A percentile compares a stretch with the other conserved stretches of the same genome.
Conservation (phyloP, 1,140 invertebrate species). For the Melitaea cinxia region DNA sequence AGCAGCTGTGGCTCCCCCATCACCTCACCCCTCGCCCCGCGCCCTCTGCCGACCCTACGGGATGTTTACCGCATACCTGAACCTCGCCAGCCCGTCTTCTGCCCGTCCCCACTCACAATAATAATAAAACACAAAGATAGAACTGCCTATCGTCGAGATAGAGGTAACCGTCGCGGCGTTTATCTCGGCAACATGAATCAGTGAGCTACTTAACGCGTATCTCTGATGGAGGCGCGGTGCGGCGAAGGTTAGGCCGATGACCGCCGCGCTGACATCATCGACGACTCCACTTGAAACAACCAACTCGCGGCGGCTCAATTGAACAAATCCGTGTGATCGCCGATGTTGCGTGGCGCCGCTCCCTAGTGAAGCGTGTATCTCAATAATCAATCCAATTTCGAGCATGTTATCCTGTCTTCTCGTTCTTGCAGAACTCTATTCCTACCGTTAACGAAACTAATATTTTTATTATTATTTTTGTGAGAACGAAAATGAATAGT, state of each 20-base stretch:
- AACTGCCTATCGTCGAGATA: background rate
- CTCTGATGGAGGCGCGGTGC: slow-evolving; percentile 21
- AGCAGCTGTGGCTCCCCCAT: slow-evolving; percentile 7
- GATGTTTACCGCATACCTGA: slow-evolving; percentile 35
- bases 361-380: background rate
- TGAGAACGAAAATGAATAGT: too few species aligned
- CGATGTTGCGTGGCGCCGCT: background rate
- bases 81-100: slow-evolving; percentile 17
- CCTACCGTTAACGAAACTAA: too few species aligned
- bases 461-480: too few species aligned
- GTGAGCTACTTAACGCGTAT: slow-evolving; percentile 23
- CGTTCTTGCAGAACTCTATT: too few species aligned
- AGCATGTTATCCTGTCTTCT: too few species aligned
- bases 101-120: slow-evolving; percentile 10
- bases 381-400: too few species aligned
- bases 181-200: slow-evolving; percentile 24
- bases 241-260: slow-evolving; percentile 42
- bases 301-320: background rate
- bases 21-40: background rate
- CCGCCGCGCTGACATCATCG: slow-evolving; percentile 38
- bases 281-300: background rate
- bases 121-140: slow-evolving; percentile 15
- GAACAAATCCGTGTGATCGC: background rate
- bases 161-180: slow-evolving; percentile 7
- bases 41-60: slow-evolving; percentile 6